Evolutionary conservation across 37 sponge, comb jelly and placozoan species (phyloP), one percentile per base, ranked within the genome.

Genomic region (Haliclona indistincta): DNA sequence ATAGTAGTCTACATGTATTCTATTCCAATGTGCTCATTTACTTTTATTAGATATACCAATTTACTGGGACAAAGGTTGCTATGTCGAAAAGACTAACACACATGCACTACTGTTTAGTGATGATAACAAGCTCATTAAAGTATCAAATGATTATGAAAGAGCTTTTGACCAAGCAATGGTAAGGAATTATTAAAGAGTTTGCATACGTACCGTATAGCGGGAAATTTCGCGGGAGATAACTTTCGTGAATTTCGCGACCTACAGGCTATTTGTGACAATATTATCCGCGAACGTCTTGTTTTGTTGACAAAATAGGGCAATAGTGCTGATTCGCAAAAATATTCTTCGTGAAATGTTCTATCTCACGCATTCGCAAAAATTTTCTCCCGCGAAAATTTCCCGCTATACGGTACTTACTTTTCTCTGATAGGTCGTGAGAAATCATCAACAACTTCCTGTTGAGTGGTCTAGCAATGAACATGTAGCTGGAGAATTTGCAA

Each of bases 161-260:
- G 84, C 84, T 35, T 83, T 70, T 70, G 76, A 76, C 10, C 84
- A 83, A 67, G 84, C 84, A 4, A 68, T 83, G 63, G 84, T 81
- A 37, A 54, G 51, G n/a, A n/a, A n/a, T n/a, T n/a, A n/a, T n/a
- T n/a, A n/a, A n/a, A n/a, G n/a, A n/a, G n/a, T n/a, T n/a, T n/a
- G n/a, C n/a, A n/a, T n/a, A n/a, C n/a, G n/a, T n/a, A n/a, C n/a
- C n/a, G n/a, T n/a, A n/a, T n/a, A n/a, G n/a, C n/a, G n/a, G n/a
- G n/a, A n/a, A n/a, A n/a, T n/a, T n/a, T n/a, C n/a, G n/a, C n/a
- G n/a, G n/a, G n/a, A n/a, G n/a, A n/a, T n/a, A n/a, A n/a, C n/a
- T n/a, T n/a, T n/a, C n/a, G n/a, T n/a, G n/a, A n/a, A n/a, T n/a
- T n/a, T n/a, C n/a, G n/a, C n/a, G n/a, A n/a, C n/a, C n/a, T n/a